Conservation (phyloP, 2,888 invertebrate species). For the Boloria euphrosyne region DNA sequence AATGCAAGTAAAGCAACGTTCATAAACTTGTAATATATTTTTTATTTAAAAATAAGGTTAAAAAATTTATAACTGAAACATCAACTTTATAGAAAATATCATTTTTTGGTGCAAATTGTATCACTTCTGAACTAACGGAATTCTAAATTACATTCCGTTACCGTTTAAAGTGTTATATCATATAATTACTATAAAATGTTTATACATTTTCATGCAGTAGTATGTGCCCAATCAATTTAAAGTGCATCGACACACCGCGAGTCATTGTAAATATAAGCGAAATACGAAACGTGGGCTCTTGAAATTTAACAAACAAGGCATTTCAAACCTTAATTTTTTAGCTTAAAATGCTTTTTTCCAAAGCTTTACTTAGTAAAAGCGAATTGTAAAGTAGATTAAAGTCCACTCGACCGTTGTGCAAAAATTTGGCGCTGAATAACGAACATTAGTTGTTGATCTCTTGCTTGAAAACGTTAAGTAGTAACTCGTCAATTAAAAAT, state of each 20-base stretch:
- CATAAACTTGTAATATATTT: no score
- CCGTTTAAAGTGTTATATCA: background rate
- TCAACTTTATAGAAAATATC: no score
- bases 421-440: slow-evolving; percentile 18
- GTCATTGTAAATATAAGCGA: slow-evolving; percentile 30
- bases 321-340: slow-evolving; percentile 18
- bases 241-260: slow-evolving; percentile 33
- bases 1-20: no score
- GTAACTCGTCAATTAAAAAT: no score
- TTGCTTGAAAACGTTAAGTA: background rate
- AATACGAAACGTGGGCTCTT: slow-evolving; percentile 25
- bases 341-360: slow-evolving; percentile 4
- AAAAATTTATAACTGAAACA: no score
- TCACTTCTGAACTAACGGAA: no score
- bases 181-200: slow-evolving; percentile 12
- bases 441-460: slow-evolving; percentile 10
- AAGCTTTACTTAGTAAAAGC: slow-evolving; percentile 7
- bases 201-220: slow-evolving; percentile 9
- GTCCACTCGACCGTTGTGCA: slow-evolving; percentile 29
- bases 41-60: no score
- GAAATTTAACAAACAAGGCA: slow-evolving; percentile 17
- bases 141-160: background rate
- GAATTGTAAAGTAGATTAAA: slow-evolving; percentile 36
- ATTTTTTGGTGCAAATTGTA: no score
- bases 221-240: slow-evolving; percentile 35